Base-by-base conservation (phyloP, 2,888 invertebrate genomes). In the Dendrolimus pini region DNA sequence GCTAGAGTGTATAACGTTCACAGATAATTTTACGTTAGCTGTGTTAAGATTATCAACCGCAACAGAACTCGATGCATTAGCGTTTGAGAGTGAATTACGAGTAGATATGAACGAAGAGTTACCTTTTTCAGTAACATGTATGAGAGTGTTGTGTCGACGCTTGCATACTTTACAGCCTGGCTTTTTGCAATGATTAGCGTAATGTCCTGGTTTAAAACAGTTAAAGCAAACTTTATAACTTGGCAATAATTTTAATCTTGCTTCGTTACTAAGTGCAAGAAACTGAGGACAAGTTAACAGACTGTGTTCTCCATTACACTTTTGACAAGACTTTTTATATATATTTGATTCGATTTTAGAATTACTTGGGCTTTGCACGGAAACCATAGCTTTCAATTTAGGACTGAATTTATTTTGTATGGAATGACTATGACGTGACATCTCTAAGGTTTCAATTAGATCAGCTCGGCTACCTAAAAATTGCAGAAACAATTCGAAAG, bases 151-250 rank as follows among this genome's bases (percentile, higher is more conserved):
- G 47, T 60, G 60, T 41, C 56, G 57, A 9, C 61, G 60, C 10
- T 60, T 61, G 30, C 61, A 62, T 1, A 61, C 9, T 14, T 60
- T 59, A 55, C 57, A 61, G 1, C 62, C 62, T 14, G 18, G 30
- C 41, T 54, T 42, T 41, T 60, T 62, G 13, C 61, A 64, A 18
- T 54, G 56, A 12, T 62, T 66, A 1, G 67, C 60, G 55, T 54
- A 66, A 53, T 68, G 68, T 52, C 66, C 63, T 9, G 52, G 41
- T 10, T 57, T 56, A 55, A 68, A 62, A 61, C 65, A 68, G 59
- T 66, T 68, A 58, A 56, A 65, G 54, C 68, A 68, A 3, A 68
- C 56, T 54, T 65, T 67, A 58, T 53, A 65, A 52, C 30, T 52
- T 47, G 13, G 52, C 3, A 55, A 1, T 9, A 47, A 8, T 7